Conservation (phyloP, 1,140 invertebrate species). For the Dendroctonus valens region DNA sequence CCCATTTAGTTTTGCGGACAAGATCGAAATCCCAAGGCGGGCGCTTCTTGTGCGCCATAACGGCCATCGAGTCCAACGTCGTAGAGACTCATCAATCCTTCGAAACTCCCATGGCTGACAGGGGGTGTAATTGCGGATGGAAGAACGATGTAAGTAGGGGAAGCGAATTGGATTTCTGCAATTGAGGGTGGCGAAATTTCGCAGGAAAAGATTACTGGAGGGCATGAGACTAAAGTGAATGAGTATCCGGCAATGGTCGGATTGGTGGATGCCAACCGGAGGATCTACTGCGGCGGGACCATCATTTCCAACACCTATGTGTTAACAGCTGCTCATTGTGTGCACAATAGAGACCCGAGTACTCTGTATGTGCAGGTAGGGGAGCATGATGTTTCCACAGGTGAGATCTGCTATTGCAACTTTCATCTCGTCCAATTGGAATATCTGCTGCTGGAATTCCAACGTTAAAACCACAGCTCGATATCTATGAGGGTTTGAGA, state of each 20-base stretch:
- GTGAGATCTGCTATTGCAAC: constrained; percentile 13
- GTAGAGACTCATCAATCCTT: background rate
- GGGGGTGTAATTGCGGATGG: constrained; percentile 53
- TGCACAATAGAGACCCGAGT: constrained; percentile 36
- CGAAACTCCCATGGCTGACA: constrained; percentile 16
- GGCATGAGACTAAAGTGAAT: constrained; percentile 58
- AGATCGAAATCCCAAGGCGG: constrained; percentile 49
- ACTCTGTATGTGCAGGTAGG: constrained; percentile 57
- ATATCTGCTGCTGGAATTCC: too few relatives aligned
- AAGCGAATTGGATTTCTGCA: background rate
- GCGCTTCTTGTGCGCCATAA: constrained; percentile 54
- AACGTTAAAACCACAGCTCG: too few relatives aligned
- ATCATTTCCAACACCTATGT: constrained; percentile 63
- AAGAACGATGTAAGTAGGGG: constrained; percentile 41
- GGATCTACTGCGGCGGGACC: constrained; percentile 62
- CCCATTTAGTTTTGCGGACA: constrained; percentile 11
- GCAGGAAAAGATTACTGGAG: constrained; percentile 59
- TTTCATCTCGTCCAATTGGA: too few relatives aligned
- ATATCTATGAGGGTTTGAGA: too few relatives aligned
- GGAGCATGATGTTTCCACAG: constrained; percentile 36
- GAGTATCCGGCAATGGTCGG: constrained; percentile 68
- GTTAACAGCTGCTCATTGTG: constrained; percentile 70
- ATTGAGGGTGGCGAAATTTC: background rate
- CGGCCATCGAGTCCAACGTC: constrained; percentile 40
- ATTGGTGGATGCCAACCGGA: constrained; percentile 50